Evolutionary conservation across 2,888 invertebrate genomes (phyloP), one percentile per base, ranked within the genome.

Genomic region (Noctua fimbriata): DNA sequence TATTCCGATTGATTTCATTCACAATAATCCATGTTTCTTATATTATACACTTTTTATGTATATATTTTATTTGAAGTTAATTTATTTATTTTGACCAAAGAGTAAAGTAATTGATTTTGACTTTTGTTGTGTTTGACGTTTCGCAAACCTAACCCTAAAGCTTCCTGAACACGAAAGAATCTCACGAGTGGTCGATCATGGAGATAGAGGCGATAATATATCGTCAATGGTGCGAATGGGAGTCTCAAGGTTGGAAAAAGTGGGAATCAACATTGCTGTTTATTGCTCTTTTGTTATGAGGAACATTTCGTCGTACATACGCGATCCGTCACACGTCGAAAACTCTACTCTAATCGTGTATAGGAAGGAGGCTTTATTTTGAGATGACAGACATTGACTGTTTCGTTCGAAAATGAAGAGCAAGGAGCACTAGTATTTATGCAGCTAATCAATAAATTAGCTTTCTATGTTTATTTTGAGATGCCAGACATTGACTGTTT

Each of bases 1-100:
- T 28, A 58, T 10, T 28, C 9, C 41, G 2, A 49, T 10, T 32
- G 21, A 18, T 86, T 79, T 87, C 73, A 79, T 86, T 85, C 66
- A 85, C 74, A 21, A 72, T 32, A 55, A 41, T n/a, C 10, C 21
- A 70, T 65, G 52, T 70, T 65, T 67, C 28, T 16, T 24, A 21
- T 9, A 65, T 21, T 9, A 12, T 5, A 65, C 65, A 36, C 65
- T 28, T 28, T 28, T 7, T 28, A 60, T 7, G 9, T 16, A 28
- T 28, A 28, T 4, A 28, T n/a, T 28, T 0, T 16, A 14, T 6
- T 28, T 21, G 65, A 65, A 32, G 18, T 18, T 14, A 36, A 4
- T 65, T 32, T 32, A 63, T 65, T 36, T 65, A 65, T 65, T 63
- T 36, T 60, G 60, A 60, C 60, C 14, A 47, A 4, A 16, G 47